Evolutionary conservation across 2,797 vertebrate species (phyloP), one percentile per base, ranked within the genome.

Genomic region (Sandelia bainsii): DNA sequence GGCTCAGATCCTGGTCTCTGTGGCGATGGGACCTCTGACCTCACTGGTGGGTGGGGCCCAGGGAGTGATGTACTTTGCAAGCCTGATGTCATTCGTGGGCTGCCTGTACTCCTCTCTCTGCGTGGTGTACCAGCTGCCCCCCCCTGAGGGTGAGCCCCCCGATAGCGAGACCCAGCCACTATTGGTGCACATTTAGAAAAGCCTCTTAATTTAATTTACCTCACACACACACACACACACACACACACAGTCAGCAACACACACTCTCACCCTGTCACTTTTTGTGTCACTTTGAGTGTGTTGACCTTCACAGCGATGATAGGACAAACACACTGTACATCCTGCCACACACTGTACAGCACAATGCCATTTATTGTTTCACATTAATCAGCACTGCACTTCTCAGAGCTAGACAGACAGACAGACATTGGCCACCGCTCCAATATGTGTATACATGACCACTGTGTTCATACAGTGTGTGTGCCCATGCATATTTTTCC

Each of bases 41-140:
- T 94, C 98, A 0, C 93, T 96, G 10, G 97, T 99, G 89, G 98
- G 98, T 82, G 98, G 97, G 4, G 97, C 98, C 94, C 98, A 95
- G 3, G 97, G 97, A 1, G 97, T 98, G 89, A 99, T 99, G 98
- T 99, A 99, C 93, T 99, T 99, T 91, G 86, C 98, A 75, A 99
- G 97, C 92, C 92, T 98, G 77, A 93, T 98, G 93, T 95, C 98
- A 69, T 99, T 99, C 93, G 93, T 98, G 82, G 98, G 97, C 88
- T 99, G 98, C 85, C 86, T 97, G 85, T 99, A 99, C 90, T 99
- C 98, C 49, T 99, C 98, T 44, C 96, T 99, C 83, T 99, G 94
- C 11, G 94, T 99, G 87, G 94, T 96, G 82, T 99, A 99, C 23
- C 97, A 99, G 72, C 93, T 96, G 34, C 96, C 96, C 50, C 93